These are phyloP conservation scores for Rhinophrynus dorsalis DNA, from an alignment of 2,797 vertebrate species.

Conservation along the genomic window DNA sequence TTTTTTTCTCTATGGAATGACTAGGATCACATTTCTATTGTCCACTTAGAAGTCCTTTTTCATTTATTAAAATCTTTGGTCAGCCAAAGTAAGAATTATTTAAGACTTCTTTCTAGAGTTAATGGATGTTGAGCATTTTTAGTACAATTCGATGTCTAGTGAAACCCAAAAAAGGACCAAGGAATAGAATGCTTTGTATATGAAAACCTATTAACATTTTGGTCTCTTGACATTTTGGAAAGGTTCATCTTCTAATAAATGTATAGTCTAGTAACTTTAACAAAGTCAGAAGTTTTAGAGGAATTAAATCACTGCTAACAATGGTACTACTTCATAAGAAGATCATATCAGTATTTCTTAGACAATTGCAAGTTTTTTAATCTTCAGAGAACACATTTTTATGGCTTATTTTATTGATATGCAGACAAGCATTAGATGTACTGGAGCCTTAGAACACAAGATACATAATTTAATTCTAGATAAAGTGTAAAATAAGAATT, in stretches of 20 bases:
- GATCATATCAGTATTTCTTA: not conserved
- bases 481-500: too few species aligned
- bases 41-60: conserved; percentile 10
- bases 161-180: conserved; percentile 14
- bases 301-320: conserved; percentile 15
- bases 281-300: conserved; percentile 24
- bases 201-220: conserved; percentile 41
- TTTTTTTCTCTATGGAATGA: too few species aligned
- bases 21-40: conserved; percentile 1
- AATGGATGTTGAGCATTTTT: conserved; percentile 25
- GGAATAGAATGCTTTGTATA: conserved; percentile 37
- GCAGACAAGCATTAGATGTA: not conserved
- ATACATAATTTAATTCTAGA: not conserved
- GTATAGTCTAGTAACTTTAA: conserved; percentile 28
- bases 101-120: conserved; percentile 1
- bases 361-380: conserved; percentile 24
- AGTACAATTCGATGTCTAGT: conserved; percentile 17
- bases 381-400: not conserved
- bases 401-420: conserved; percentile 7
- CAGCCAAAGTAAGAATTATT: conserved; percentile 8
- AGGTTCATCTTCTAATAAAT: conserved; percentile 39
- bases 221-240: conserved; percentile 37
- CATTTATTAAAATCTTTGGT: conserved; percentile 14
- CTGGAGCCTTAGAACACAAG: not conserved
- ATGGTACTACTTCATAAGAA: conserved; percentile 23